These are phyloP conservation scores for Ormyrus rosae DNA, from an alignment of 2,888 invertebrate genomes.

Conservation along the genomic window DNA sequence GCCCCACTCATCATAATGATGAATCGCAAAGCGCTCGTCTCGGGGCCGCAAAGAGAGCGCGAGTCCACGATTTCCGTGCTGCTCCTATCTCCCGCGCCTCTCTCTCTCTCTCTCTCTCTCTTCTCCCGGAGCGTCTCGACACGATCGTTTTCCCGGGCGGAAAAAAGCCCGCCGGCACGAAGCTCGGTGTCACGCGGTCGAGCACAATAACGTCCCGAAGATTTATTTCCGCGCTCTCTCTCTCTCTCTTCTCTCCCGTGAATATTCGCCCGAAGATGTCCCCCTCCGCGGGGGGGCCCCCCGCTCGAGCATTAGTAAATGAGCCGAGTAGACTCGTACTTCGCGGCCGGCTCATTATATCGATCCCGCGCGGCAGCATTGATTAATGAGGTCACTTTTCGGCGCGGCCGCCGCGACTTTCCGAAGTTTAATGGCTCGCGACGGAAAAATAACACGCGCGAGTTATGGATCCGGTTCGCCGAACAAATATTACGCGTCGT, in stretches of 20 bases:
- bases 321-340: not conserved
- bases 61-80: slow-evolving; percentile 5
- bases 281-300: not conserved
- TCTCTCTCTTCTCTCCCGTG: not conserved
- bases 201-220: not conserved
- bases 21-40: not conserved
- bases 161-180: not conserved
- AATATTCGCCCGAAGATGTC: slow-evolving; percentile 11
- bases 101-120: no score
- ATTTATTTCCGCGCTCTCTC: slow-evolving; percentile 19
- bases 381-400: slow-evolving; percentile 20
- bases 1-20: slow-evolving; percentile 3
- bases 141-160: slow-evolving; percentile 8
- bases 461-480: slow-evolving; percentile 25
- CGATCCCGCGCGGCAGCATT: not conserved
- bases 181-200: slow-evolving; percentile 5
- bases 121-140: not conserved
- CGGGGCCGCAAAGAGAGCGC: not conserved
- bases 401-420: not conserved
- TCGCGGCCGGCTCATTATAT: not conserved
- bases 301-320: slow-evolving; percentile 15
- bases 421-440: no score
- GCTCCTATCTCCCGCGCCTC: not conserved
- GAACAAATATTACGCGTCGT: slow-evolving; percentile 1
- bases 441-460: slow-evolving; percentile 12